These are phyloP conservation scores for Drosophila nasuta DNA, from an alignment of 1,140 invertebrate species.

Conservation along the genomic window DNA sequence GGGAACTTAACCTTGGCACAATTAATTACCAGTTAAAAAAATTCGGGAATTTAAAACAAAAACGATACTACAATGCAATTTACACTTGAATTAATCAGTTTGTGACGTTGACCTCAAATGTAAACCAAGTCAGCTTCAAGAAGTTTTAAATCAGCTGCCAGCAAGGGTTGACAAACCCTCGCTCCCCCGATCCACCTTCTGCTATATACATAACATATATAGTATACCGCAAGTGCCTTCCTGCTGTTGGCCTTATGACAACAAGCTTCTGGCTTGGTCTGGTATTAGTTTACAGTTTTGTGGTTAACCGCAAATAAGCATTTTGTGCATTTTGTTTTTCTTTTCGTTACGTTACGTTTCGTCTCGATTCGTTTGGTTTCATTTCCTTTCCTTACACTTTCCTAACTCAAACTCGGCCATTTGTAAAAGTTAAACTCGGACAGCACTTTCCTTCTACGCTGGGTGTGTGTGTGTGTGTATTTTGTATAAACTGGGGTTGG, in stretches of 20 bases:
- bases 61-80: constrained; percentile 41
- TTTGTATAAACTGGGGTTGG: constrained; percentile 14
- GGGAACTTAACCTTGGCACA: constrained; percentile 44
- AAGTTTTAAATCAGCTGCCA: constrained; percentile 46
- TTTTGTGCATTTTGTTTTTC: constrained; percentile 74
- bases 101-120: constrained; percentile 20
- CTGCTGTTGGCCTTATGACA: constrained; percentile 14
- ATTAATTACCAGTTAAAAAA: constrained; percentile 37
- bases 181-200: not conserved
- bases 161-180: constrained; percentile 1
- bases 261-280: constrained; percentile 13
- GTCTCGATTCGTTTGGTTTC: constrained; percentile 15
- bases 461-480: not conserved
- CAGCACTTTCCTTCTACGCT: not conserved
- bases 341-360: constrained; percentile 34
- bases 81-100: constrained; percentile 61
- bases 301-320: constrained; percentile 78
- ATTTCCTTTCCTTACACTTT: constrained; percentile 48
- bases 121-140: constrained; percentile 46
- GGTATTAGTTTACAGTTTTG: constrained; percentile 75
- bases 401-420: constrained; percentile 62
- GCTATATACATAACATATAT: not conserved
- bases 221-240: not conserved
- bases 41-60: constrained; percentile 12
- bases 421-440: constrained; percentile 60